Percentiles rank a stretch among this genome's conserved stretches.
These are phyloP conservation scores for Odontocerum albicorne DNA, from an alignment of 2,888 invertebrate species.

Conservation along the genomic window DNA sequence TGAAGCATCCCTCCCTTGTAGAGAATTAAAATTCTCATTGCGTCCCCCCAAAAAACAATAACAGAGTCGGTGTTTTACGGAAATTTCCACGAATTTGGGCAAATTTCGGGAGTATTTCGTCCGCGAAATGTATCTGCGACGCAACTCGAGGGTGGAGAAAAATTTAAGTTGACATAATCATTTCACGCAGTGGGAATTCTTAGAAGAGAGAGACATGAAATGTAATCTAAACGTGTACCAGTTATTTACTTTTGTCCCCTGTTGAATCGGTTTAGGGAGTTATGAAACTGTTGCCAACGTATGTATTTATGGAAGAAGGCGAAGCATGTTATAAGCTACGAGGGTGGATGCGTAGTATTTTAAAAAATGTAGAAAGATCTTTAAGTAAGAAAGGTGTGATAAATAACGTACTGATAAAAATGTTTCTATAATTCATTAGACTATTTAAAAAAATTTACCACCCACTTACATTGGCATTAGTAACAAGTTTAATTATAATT, in stretches of 20 bases:
- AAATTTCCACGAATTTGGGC: constrained; percentile 9
- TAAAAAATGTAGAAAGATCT: too few relatives aligned
- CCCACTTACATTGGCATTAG: too few relatives aligned
- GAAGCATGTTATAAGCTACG: too few relatives aligned
- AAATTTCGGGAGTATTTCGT: too few relatives aligned
- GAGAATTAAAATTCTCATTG: constrained; percentile 28
- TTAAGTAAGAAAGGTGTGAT: too few relatives aligned
- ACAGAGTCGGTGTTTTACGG: constrained; percentile 17
- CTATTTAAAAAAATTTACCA: too few relatives aligned
- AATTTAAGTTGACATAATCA: constrained; percentile 23
- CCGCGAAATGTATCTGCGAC: not conserved
- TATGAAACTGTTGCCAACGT: not conserved
- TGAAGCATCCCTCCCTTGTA: too few relatives aligned
- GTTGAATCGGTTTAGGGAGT: constrained; percentile 1
- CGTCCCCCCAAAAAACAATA: constrained; percentile 30
- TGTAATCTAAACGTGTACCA: not conserved
- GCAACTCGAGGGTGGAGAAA: not conserved
- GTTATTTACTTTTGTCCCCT: constrained; percentile 2
- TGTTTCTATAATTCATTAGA: too few relatives aligned
- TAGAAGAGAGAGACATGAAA: constrained; percentile 11
- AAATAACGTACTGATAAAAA: too few relatives aligned
- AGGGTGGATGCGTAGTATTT: too few relatives aligned
- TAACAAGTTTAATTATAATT: too few relatives aligned
- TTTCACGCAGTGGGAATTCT: constrained; percentile 14
- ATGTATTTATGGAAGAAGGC: too few relatives aligned